Base-by-base conservation (phyloP, 2,113 vertebrate species). In the Macrotus californicus region DNA sequence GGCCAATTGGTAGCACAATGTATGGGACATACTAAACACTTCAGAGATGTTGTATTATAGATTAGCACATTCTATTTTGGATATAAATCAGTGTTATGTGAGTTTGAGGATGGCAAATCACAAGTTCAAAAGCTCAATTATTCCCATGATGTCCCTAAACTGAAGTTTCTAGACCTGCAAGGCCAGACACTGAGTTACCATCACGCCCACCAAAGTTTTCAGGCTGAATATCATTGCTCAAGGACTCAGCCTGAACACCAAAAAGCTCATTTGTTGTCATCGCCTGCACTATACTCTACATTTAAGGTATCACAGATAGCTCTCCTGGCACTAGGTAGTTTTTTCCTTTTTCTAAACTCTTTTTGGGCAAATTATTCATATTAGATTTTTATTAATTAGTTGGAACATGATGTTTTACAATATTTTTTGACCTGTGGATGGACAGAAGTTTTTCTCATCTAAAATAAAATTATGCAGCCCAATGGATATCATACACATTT, bases 381-480 rank as follows among this genome's bases (percentile, higher is more conserved):
- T 54, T 84, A 73, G 14, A 29, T 88, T 86, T 85, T 82, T 86
- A 70, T 66, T 75, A 88, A 76, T 73, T 91, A 84, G 13, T 67
- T 96, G 73, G 22, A 76, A 52, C 86, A 50, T 89, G 9, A 81
- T n/a, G 13, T 87, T 72, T 26, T 56, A 14, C 11, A 67, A 84
- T 36, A 16, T 43, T 59, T 85, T 91, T 94, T 76, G 18, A 69
- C 21, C 7, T 86, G 15, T 48, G 56, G 19, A 6, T 89, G 4
- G 39, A 75, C 81, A 91, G 90, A 87, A 54, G 14, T 36, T 29
- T 59, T 26, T 7, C 24, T 77, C 22, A 67, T 81, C 79, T 95
- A 19, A 50, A 87, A 22, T 75, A 36, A 77, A 48, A 13, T 41
- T 61, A 31, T 24, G 5, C 0, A 79, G 21, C 54, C 29, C 61